A percentile compares a stretch with the other conserved stretches of the same genome.
Conservation (phyloP, 2,888 invertebrate species). For the Mayetiola destructor region DNA sequence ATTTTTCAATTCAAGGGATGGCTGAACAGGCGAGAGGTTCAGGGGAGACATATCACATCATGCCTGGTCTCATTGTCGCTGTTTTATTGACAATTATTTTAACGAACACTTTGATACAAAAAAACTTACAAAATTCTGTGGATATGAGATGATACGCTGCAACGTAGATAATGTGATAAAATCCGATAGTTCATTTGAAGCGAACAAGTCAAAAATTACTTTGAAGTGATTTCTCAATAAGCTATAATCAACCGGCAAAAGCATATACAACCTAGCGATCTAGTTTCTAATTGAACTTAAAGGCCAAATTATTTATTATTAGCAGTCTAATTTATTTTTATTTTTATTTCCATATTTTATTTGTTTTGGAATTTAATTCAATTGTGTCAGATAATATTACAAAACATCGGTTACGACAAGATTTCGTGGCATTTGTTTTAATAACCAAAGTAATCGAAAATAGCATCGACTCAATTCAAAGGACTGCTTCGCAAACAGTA, state of each 20-base stretch:
- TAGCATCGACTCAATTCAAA: too few species aligned
- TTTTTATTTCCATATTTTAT: too few species aligned
- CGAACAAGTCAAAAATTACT: neutral
- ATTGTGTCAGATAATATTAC: too few species aligned
- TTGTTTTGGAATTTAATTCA: too few species aligned
- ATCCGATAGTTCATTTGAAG: neutral
- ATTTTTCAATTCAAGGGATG: neutral
- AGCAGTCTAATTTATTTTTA: too few species aligned
- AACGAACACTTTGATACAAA: neutral
- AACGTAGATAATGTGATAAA: neutral
- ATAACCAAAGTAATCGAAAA: too few species aligned
- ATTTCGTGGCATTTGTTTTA: too few species aligned
- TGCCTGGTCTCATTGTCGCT: neutral
- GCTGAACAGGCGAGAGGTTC: slow-evolving; percentile 1
- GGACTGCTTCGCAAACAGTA: too few species aligned
- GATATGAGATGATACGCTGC: neutral
- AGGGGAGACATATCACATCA: neutral
- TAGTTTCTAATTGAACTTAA: too few species aligned
- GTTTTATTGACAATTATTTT: neutral
- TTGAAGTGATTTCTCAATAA: neutral
- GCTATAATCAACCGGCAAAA: neutral
- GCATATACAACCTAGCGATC: too few species aligned
- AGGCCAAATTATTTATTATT: too few species aligned
- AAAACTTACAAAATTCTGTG: neutral
- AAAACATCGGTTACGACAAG: too few species aligned